phyloP scores from a whole-genome alignment of 2,113 vertebrate genomes.

The Leiothrix lutea region DNA sequence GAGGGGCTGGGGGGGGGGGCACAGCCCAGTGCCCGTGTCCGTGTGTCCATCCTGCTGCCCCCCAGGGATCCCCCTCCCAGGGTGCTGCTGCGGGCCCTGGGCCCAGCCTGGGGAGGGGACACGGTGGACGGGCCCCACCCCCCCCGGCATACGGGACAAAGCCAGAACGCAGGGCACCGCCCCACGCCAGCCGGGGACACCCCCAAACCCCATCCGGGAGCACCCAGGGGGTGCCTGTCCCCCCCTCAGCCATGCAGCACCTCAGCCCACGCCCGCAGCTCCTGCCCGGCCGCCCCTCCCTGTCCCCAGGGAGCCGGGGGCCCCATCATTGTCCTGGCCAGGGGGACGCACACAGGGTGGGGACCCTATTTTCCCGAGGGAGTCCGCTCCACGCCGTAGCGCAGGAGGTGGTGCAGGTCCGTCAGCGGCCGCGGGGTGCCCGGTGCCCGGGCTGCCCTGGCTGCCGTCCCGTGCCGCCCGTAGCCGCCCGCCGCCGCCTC shows the following conservation, averaged over 20 bases:
- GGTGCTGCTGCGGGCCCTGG: background rate
- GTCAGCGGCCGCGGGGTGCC: too few relatives aligned
- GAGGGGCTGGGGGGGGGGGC: too few relatives aligned
- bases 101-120: background rate
- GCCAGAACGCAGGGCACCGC: background rate
- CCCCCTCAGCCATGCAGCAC: background rate
- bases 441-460: too few relatives aligned
- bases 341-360: too few relatives aligned
- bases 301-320: too few relatives aligned
- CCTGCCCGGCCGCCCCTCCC: background rate
- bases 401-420: too few relatives aligned
- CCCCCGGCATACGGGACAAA: background rate
- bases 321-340: too few relatives aligned
- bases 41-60: slow-evolving; percentile 19
- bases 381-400: too few relatives aligned
- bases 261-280: background rate
- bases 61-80: slow-evolving; percentile 31
- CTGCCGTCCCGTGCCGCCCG: too few relatives aligned
- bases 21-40: too few relatives aligned
- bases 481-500: too few relatives aligned
- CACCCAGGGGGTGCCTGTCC: background rate
- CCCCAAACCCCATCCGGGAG: background rate
- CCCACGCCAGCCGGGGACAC: background rate
- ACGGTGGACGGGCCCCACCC: background rate
- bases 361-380: too few relatives aligned